Evolutionary conservation across 1,140 invertebrate species (phyloP), one percentile per base, ranked within the genome.

Genomic region (Triops cancriformis): DNA sequence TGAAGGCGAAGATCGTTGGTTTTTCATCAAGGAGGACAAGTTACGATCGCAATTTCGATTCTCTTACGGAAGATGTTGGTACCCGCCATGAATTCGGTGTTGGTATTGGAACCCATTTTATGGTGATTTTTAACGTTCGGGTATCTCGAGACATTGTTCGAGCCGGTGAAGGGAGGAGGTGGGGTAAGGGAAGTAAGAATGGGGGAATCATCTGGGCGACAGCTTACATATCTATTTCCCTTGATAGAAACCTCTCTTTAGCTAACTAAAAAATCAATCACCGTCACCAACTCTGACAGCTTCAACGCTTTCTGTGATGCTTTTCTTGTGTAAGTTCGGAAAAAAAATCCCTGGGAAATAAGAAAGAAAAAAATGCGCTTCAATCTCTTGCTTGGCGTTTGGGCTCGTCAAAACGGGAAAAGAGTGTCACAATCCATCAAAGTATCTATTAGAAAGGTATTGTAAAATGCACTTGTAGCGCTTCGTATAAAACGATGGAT

Each of bases 381-480:
- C 2, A 37, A 37, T 7, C 31, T 37, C 7, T n/a, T n/a, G n/a
- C 31, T 37, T 37, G 31, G 31, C 31, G 31, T 37, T 37, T 37
- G 31, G 51, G 51, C 51, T 64, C 23, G 10, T 64, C 23, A 37
- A 37, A 37, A 37, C 31, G 31, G 14, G 18, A 64, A 64, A 64
- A 64, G 14, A 23, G 23, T 64, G 51, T 64, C 51, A 64, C 11
- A 18, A 64, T 64, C 51, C 51, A 64, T 64, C 51, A 64, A 64
- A 64, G 1, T 64, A 14, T 64, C 51, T 18, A 64, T 64, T 18
- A n/a, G 51, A 64, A 64, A 23, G 45, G 45, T n/a, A 23, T 64
- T 23, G 14, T 64, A n/a, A 64, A 64, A 64, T 64, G 51, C 51
- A 64, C 51, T 64, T 64, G 51, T 64, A 64, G 51, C 51, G 51